Percentiles rank a stretch among this genome's conserved stretches.
These are phyloP conservation scores for Calliopsis andreniformis DNA, from an alignment of 1,140 invertebrate genomes.

Conservation along the genomic window DNA sequence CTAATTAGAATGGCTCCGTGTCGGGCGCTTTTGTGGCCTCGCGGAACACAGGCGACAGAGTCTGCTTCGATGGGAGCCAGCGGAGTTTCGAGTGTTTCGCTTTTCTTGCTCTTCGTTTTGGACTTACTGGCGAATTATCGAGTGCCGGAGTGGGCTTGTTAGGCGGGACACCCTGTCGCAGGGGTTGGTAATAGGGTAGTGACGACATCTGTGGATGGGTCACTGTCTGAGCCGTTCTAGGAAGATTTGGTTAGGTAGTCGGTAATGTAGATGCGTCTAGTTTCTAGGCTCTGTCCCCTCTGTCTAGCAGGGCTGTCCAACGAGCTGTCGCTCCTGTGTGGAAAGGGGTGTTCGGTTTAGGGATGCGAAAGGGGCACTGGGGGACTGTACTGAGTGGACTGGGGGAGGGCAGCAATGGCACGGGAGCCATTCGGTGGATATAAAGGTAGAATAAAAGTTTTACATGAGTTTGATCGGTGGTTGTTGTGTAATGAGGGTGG, in stretches of 20 bases:
- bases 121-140: no score
- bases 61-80: no score
- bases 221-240: conserved; percentile 31
- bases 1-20: conserved; percentile 46
- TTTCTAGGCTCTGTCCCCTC: conserved; percentile 31
- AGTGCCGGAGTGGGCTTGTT: conserved; percentile 43
- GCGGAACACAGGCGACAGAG: no score
- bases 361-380: conserved; percentile 41
- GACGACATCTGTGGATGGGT: conserved; percentile 72
- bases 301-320: conserved; percentile 69
- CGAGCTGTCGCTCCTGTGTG: neutral
- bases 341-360: conserved; percentile 29
- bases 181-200: conserved; percentile 67
- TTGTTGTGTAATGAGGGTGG: neutral
- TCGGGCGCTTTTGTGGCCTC: no score
- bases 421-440: conserved; percentile 23
- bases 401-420: conserved; percentile 19
- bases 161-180: conserved; percentile 32
- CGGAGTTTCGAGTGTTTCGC: neutral
- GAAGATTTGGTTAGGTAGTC: conserved; percentile 64
- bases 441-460: conserved; percentile 24
- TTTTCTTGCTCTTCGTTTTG: neutral
- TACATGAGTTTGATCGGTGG: conserved; percentile 8
- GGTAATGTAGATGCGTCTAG: conserved; percentile 72
- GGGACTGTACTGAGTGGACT: neutral